phyloP scores from a whole-genome alignment of 2,113 vertebrate genomes.

The Sylvietta virens region DNA sequence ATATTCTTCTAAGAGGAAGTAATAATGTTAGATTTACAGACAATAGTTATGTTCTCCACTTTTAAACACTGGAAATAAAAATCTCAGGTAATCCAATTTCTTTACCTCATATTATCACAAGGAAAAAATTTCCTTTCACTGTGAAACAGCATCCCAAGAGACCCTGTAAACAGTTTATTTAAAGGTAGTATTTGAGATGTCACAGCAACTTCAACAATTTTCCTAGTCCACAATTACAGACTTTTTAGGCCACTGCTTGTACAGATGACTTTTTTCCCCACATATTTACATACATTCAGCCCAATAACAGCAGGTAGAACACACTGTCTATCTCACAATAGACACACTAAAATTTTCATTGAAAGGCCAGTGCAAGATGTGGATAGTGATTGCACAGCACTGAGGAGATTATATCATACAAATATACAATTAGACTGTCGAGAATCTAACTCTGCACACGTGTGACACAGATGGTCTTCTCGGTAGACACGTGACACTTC shows the following conservation, averaged over 20 bases:
- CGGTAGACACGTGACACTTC: slow-evolving; percentile 13
- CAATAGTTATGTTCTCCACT: slow-evolving; percentile 73
- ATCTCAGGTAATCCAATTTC: slow-evolving; percentile 67
- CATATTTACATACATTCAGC: slow-evolving; percentile 84
- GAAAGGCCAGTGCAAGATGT: slow-evolving; percentile 74
- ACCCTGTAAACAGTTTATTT: slow-evolving; percentile 60
- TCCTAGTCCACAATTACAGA: slow-evolving; percentile 68
- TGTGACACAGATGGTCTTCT: slow-evolving; percentile 50
- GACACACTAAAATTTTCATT: slow-evolving; percentile 64
- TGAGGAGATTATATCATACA: slow-evolving; percentile 76
- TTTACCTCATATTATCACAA: slow-evolving; percentile 67
- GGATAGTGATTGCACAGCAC: slow-evolving; percentile 72
- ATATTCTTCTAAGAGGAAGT: slow-evolving; percentile 79
- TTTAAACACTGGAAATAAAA: slow-evolving; percentile 73
- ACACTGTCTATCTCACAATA: slow-evolving; percentile 67
- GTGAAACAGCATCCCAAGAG: slow-evolving; percentile 59
- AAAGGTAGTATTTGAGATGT: slow-evolving; percentile 68
- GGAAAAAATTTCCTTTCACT: slow-evolving; percentile 65
- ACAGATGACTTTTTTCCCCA: slow-evolving; percentile 48
- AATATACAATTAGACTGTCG: slow-evolving; percentile 75
- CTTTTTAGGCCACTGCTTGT: slow-evolving; percentile 71
- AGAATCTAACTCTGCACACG: slow-evolving; percentile 66
- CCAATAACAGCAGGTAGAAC: slow-evolving; percentile 71
- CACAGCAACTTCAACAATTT: slow-evolving; percentile 68
- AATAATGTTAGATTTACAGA: slow-evolving; percentile 81